phyloP scores from a whole-genome alignment of 2,888 invertebrate species.

The Mesopsocus fuscifrons region DNA sequence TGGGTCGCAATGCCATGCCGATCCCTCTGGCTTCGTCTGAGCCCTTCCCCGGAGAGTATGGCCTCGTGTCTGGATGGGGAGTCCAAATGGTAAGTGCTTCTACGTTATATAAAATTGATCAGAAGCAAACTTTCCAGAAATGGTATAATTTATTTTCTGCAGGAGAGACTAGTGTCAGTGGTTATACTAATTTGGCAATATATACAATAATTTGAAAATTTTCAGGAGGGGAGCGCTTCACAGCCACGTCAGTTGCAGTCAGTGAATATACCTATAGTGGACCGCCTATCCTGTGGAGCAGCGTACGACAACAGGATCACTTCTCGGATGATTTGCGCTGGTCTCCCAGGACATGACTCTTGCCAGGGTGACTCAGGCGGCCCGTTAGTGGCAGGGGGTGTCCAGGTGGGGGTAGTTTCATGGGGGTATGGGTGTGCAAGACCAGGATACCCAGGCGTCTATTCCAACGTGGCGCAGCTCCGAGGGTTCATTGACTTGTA shows the following conservation, averaged over 20 bases:
- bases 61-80: slow-evolving; percentile 10
- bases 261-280: slow-evolving; percentile 26
- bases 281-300: slow-evolving; percentile 24
- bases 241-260: too few species aligned
- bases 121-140: too few species aligned
- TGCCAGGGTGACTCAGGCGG: slow-evolving; percentile 40
- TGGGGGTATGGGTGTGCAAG: slow-evolving; percentile 37
- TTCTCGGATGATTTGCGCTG: slow-evolving; percentile 29
- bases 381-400: slow-evolving; percentile 30
- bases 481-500: too few species aligned
- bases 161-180: too few species aligned
- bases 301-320: slow-evolving; percentile 27
- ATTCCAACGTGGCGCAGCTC: slow-evolving; percentile 33
- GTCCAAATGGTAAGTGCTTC: slow-evolving; percentile 8
- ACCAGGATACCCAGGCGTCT: slow-evolving; percentile 32
- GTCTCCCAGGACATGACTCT: slow-evolving; percentile 25
- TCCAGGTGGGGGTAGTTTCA: slow-evolving; percentile 33
- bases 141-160: too few species aligned
- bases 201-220: too few species aligned
- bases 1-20: not conserved
- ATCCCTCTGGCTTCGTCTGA: not conserved
- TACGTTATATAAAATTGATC: too few species aligned
- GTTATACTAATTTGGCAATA: too few species aligned
- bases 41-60: slow-evolving; percentile 1
- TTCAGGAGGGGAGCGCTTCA: too few species aligned